Conservation (phyloP, 1,140 invertebrate genomes). For the Bombus affinis region DNA sequence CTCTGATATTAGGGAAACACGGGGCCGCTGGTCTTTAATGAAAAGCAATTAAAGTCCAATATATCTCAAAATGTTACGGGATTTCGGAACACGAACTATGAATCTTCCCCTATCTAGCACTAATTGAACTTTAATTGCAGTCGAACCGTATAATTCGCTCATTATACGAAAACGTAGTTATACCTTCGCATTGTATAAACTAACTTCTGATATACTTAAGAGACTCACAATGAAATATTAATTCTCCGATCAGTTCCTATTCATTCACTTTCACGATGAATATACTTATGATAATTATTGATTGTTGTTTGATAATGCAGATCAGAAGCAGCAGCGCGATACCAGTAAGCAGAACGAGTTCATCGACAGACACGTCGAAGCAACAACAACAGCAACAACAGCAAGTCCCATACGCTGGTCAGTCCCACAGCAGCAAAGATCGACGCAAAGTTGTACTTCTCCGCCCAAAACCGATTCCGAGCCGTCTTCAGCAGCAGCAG, state of each 20-base stretch:
- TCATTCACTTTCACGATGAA: background rate
- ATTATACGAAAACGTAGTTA: background rate
- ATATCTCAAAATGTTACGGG: conserved; percentile 22
- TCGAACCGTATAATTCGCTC: conserved; percentile 21
- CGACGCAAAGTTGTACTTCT: conserved; percentile 77
- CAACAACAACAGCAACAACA: conserved; percentile 64
- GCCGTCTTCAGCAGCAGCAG: conserved; percentile 82
- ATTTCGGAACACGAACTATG: conserved; percentile 9
- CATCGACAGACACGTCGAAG: conserved; percentile 76
- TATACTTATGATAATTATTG: background rate
- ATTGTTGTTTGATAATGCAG: conserved; percentile 39
- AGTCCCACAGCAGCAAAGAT: conserved; percentile 72
- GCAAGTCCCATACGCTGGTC: conserved; percentile 57
- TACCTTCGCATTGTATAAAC: background rate
- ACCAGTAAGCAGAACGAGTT: conserved; percentile 73
- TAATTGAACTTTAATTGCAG: conserved; percentile 40
- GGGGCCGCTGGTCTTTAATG: conserved; percentile 11
- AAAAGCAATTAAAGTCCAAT: conserved; percentile 30
- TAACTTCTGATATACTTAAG: background rate
- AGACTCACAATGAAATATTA: background rate
- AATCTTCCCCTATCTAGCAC: background rate
- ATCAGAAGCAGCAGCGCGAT: conserved; percentile 67
- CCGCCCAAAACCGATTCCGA: conserved; percentile 84
- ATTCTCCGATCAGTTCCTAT: background rate
- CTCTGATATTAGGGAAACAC: background rate